A percentile compares a stretch with the other conserved stretches of the same genome.
Evolutionary conservation across 2,113 vertebrate genomes (phyloP).

Genomic region (Hirundichthys speculiger): DNA sequence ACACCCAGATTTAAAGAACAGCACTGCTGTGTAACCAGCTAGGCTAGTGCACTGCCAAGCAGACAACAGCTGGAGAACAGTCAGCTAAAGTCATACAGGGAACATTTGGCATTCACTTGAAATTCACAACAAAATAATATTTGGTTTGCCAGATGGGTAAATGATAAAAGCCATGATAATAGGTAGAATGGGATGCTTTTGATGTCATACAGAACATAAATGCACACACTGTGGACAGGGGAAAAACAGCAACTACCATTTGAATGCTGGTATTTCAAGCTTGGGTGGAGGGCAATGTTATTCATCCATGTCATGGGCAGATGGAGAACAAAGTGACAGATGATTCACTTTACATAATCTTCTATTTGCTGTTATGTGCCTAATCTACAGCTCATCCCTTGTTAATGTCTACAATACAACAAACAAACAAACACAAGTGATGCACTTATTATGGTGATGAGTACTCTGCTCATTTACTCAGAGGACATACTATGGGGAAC

Average conservation of each 20-base stretch:
- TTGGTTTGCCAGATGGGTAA: constrained; percentile 57
- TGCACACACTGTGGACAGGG: constrained; percentile 19
- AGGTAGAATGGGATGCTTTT: constrained; percentile 25
- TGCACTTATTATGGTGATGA: neutral
- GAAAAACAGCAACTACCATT: constrained; percentile 13
- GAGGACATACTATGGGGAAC: neutral
- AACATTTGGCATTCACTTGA: constrained; percentile 59
- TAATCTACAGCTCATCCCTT: constrained; percentile 40
- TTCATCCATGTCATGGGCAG: constrained; percentile 49
- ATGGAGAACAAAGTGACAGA: constrained; percentile 61
- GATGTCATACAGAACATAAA: constrained; percentile 22
- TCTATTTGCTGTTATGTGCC: constrained; percentile 32
- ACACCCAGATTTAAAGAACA: constrained; percentile 48
- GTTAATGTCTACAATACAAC: constrained; percentile 37
- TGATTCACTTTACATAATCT: constrained; percentile 53
- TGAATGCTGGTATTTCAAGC: constrained; percentile 42
- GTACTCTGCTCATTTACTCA: constrained; percentile 14
- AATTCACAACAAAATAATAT: constrained; percentile 49
- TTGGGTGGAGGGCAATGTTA: constrained; percentile 28
- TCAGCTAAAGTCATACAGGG: constrained; percentile 48
- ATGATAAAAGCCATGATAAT: constrained; percentile 43
- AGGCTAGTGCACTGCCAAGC: constrained; percentile 58
- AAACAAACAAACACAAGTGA: constrained; percentile 45
- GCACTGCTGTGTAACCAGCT: constrained; percentile 46
- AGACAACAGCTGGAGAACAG: constrained; percentile 60